Conservation (phyloP, 2,797 vertebrate genomes). For the Sciurus vulgaris region DNA sequence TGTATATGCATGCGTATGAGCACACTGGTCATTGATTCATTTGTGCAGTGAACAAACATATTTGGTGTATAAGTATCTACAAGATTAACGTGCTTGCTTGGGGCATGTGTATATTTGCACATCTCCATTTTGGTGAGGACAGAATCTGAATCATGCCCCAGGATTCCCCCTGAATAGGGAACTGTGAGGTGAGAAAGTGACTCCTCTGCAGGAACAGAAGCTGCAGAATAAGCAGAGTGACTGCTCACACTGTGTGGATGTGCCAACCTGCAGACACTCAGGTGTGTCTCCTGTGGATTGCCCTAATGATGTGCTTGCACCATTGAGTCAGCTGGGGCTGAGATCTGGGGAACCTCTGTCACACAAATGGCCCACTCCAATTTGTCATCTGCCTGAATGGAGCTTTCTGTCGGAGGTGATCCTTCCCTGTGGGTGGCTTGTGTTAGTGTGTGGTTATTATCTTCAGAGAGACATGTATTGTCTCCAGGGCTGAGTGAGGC, state of each 20-base stretch:
- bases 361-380: background rate
- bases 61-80: background rate
- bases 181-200: background rate
- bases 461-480: background rate
- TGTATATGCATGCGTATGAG: background rate
- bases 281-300: background rate
- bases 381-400: background rate
- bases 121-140: background rate
- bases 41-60: background rate
- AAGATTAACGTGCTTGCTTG: background rate
- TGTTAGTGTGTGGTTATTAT: background rate
- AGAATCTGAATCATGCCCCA: background rate
- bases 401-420: background rate
- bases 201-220: background rate
- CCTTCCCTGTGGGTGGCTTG: background rate
- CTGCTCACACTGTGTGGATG: background rate
- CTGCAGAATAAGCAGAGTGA: background rate
- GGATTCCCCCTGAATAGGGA: background rate
- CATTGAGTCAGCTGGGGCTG: background rate
- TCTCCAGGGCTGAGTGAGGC: background rate
- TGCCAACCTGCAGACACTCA: background rate
- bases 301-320: background rate
- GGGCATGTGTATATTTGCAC: no score
- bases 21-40: background rate
- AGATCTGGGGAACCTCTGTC: slow-evolving; percentile 30